phyloP scores from a whole-genome alignment of 2,113 vertebrate species.

The Misgurnus mizolepis region DNA sequence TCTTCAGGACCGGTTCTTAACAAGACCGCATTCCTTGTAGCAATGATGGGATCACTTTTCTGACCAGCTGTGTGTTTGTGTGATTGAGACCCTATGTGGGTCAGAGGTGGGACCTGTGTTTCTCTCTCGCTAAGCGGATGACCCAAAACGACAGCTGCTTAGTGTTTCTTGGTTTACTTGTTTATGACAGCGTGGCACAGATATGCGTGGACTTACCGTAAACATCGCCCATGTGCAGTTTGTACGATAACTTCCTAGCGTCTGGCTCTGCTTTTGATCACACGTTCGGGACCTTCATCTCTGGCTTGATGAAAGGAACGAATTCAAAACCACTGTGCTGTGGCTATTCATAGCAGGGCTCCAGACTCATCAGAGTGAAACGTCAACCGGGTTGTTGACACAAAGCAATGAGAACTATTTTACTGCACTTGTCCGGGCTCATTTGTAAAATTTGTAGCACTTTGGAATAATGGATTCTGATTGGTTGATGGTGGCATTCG shows the following conservation, averaged over 20 bases:
- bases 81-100: slow-evolving; percentile 22
- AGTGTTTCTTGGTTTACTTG: slow-evolving; percentile 46
- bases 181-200: background rate
- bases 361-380: slow-evolving; percentile 19
- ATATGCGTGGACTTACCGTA: background rate
- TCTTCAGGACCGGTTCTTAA: slow-evolving; percentile 22
- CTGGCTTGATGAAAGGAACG: slow-evolving; percentile 30
- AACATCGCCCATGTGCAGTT: slow-evolving; percentile 43
- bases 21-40: slow-evolving; percentile 29
- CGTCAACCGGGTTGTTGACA: slow-evolving; percentile 50
- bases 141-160: slow-evolving; percentile 71
- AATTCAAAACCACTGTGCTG: slow-evolving; percentile 36
- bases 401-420: slow-evolving; percentile 41
- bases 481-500: no score
- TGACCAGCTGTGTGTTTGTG: slow-evolving; percentile 40
- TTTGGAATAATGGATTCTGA: background rate
- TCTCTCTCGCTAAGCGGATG: slow-evolving; percentile 57
- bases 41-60: slow-evolving; percentile 39
- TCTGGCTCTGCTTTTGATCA: slow-evolving; percentile 6
- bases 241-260: background rate
- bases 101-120: slow-evolving; percentile 11
- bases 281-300: background rate
- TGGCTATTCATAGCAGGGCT: slow-evolving; percentile 33
- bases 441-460: slow-evolving; percentile 15
- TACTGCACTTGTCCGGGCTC: slow-evolving; percentile 14